Evolutionary conservation across 2,113 vertebrate genomes (phyloP), one percentile per base, ranked within the genome.

Genomic region (Scomber colias): DNA sequence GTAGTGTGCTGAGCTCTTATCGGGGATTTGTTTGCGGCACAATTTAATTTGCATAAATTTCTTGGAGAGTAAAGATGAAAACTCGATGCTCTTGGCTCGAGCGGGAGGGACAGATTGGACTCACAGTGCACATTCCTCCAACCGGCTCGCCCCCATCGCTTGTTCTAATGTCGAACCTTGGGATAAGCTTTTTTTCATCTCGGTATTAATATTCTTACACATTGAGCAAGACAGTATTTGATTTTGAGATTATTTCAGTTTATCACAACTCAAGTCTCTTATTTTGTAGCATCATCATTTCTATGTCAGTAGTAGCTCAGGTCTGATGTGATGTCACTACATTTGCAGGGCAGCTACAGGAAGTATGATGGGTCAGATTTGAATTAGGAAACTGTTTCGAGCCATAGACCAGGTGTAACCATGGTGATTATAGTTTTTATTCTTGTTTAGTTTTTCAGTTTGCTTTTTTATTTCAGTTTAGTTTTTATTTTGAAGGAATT

Each of bases 41-140:
- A 86, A 84, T 85, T 87, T 87, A 12, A 89, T 89, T 89, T 89
- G 85, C 90, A 91, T 91, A 86, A 60, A 88, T 86, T 83, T 89
- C 81, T 87, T 84, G 70, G 83, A 86, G 83, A 83, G 62, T 62
- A 72, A 77, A 77, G 85, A 86, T 73, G 73, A 86, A 81, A 78
- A 86, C 77, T 78, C 81, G 2, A 27, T 11, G 12, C 56, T 80
- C 19, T 84, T 82, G 85, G 90, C 90, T 78, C 17, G 40, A 88
- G 71, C 78, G 55, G 62, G 54, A 72, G 57, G 82, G 80, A 75
- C 78, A 86, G 68, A 72, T 69, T 81, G 71, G 75, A 62, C 77
- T 35, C 77, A 67, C 80, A 65, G 60, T 30, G 62, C 64, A 46
- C 81, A 45, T 67, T 75, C 19, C 51, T 60, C 19, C 75, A 57